Percentiles rank a stretch among this genome's conserved stretches.
phyloP scores from a whole-genome alignment of 2,888 invertebrate species.

The Galeopsomyia nigrocyanea region DNA sequence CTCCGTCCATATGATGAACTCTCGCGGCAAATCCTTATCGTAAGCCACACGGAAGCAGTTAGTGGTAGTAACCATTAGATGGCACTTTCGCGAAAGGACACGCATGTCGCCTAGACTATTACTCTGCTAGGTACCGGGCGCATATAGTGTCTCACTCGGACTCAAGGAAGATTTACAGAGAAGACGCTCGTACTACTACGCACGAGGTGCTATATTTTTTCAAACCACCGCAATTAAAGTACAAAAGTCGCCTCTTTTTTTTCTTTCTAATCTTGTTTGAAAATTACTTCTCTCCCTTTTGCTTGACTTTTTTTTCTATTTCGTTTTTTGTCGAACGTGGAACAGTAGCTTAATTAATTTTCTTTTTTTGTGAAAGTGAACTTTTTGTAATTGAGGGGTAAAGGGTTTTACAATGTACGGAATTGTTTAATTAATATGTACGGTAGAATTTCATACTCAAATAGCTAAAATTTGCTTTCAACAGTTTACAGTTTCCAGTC shows the following conservation, averaged over 20 bases:
- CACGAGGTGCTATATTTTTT: neutral
- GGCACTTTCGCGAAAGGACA: slow-evolving; percentile 15
- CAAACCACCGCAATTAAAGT: slow-evolving; percentile 20
- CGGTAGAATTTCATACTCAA: no score
- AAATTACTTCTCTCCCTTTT: no score
- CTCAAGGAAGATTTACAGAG: neutral
- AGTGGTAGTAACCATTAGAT: slow-evolving; percentile 28
- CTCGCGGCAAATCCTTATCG: neutral
- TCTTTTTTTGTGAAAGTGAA: no score
- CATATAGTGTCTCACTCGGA: neutral
- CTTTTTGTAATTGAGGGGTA: no score
- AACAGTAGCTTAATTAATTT: no score
- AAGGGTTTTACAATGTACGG: no score
- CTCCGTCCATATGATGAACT: neutral
- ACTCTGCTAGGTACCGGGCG: neutral
- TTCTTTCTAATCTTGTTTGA: no score
- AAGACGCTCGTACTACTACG: neutral
- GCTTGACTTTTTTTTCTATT: no score
- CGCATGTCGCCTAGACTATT: slow-evolving; percentile 9
- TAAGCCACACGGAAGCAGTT: neutral
- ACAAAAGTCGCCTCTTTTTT: neutral
- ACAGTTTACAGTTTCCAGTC: no score
- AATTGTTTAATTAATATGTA: no score
- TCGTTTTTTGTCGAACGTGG: no score
- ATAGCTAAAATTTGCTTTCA: no score